Base-by-base conservation (phyloP, 2,888 invertebrate genomes). In the Arctia plantaginis region DNA sequence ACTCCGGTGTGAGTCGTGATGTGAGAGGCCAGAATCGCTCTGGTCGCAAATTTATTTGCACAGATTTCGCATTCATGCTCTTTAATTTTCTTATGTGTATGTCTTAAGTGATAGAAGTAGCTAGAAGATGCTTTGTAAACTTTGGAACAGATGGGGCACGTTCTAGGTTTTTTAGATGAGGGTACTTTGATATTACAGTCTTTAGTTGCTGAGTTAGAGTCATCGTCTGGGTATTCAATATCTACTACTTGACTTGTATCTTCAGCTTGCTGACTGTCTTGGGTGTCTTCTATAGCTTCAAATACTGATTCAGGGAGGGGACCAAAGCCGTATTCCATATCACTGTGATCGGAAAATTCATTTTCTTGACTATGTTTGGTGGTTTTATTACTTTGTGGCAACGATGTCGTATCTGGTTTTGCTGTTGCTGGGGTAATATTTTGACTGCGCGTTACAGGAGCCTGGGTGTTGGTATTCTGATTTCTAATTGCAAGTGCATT, bases 71-170 rank as follows among this genome's bases (percentile, higher is more conserved):
- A 96, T 59, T 90, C 90, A 87, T 95, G 93, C 73, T 95, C 93
- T 77, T 94, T 93, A 39, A 90, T 87, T 18, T 91, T 90, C 1
- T 87, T 88, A 87, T 96, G 96, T 20, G 91, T 90, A 84, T 96
- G 92, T 77, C 94, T 96, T 78, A 96, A 85, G 85, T 96, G 96
- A 82, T 96, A 96, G 86, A 95, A 95, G 78, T 95, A 93, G 85
- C 95, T 95, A 3, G 96, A 96, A 0, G 93, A 86, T n/a, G 94
- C 94, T 3, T 87, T 89, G 87, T 95, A 96, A 69, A 89, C 89
- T 80, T 96, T 96, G 7, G 90, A 90, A 83, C 96, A 96, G 59
- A 93, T 88, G 20, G 93, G 93, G 79, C 96, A 96, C 3, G 92
- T 92, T 41, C 93, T 93, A 3, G 87, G 80, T 68, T 88, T 89